Percentiles rank a stretch among this genome's conserved stretches.
These are phyloP conservation scores for Melikaiella ostensackeni DNA, from an alignment of 2,888 invertebrate genomes.

Conservation along the genomic window DNA sequence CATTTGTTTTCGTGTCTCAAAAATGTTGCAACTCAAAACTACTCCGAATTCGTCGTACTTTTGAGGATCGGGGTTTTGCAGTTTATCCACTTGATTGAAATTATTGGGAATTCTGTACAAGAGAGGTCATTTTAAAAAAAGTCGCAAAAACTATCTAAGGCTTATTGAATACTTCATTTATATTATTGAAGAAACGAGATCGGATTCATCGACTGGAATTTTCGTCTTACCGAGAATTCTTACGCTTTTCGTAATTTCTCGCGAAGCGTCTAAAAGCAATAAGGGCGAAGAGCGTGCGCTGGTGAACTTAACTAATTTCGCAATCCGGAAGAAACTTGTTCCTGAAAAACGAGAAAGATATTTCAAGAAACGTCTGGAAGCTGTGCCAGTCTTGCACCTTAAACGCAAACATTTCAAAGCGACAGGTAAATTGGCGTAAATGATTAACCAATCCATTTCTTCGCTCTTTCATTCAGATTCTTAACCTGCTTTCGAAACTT, in stretches of 20 bases:
- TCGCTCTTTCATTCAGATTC: background rate
- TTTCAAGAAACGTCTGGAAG: background rate
- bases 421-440: background rate
- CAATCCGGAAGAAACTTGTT: background rate
- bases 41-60: no score
- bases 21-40: no score
- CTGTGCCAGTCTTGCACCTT: background rate
- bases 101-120: no score
- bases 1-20: no score
- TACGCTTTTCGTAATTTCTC: background rate
- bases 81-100: no score
- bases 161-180: background rate
- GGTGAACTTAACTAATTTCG: background rate
- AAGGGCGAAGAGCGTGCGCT: background rate
- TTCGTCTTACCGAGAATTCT: background rate
- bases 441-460: conserved; percentile 5
- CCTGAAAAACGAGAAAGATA: background rate
- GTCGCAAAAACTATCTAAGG: background rate
- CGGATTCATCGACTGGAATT: background rate
- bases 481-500: background rate
- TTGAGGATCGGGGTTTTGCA: no score
- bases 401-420: background rate
- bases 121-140: no score
- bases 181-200: background rate
- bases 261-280: background rate